Evolutionary conservation across 2,113 vertebrate species (phyloP), one percentile per base, ranked within the genome.

Genomic region (Misgurnus anguillicaudatus): DNA sequence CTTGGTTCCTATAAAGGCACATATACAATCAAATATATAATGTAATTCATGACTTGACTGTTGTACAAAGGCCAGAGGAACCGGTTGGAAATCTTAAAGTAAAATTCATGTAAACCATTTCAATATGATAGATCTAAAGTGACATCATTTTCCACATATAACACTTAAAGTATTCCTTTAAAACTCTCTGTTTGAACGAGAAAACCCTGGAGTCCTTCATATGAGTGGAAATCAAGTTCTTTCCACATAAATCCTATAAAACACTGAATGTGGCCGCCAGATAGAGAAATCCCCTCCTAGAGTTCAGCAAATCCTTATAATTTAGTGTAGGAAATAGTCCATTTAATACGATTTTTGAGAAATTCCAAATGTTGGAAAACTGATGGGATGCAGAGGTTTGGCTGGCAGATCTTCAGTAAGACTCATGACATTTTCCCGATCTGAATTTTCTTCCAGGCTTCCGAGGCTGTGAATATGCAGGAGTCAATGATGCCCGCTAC

Each of bases 391-490:
- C 48, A 78, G 53, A 78, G 9, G 76, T 61, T 61, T 61, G 71
- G 11, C 5, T 71, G 61, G 73, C 24, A 68, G 9, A 57, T 61
- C 24, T 16, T 8, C 21, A 6, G 13, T 2, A 0, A 66, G 48
- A 78, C 87, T 94, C 93, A 94, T 73, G 93, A 94, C 93, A 99
- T 97, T 90, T 99, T 99, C 51, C 98, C 98, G 24, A 99, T 92
- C 86, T 99, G 98, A 88, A 99, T 97, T 92, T 99, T 99, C 93
- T 98, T 99, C 97, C 97, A 99, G 85, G 97, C 97, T 85, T 99
- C 98, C 0, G 98, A 99, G 53, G 98, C 98, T 1, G 97, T 99
- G 86, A 99, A 99, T 91, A 99, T 98, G 86, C 96, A 98, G 24
- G 98, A 99, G 90, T 99, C 98, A 0, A 99, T 95, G 86, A 99